These are phyloP conservation scores for Mactra quadrangularis DNA, from an alignment of 1,140 invertebrate species.

Conservation along the genomic window DNA sequence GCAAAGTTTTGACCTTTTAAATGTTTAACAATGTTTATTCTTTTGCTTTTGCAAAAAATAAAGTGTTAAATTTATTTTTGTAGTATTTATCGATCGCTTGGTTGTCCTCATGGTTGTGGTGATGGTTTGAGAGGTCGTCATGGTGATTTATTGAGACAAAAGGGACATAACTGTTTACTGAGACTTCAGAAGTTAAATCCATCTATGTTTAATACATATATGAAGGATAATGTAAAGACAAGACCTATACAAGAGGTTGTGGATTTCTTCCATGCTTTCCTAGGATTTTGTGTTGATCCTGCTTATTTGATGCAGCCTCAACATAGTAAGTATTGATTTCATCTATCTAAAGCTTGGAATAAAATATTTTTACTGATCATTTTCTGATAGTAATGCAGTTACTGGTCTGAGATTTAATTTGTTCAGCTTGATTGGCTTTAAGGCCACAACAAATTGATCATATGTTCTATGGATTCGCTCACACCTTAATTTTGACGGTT, in stretches of 20 bases:
- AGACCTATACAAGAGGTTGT: slow-evolving; percentile 92
- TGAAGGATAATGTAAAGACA: slow-evolving; percentile 91
- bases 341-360: too few relatives aligned
- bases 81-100: slow-evolving; percentile 94
- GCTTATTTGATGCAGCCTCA: slow-evolving; percentile 83
- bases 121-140: slow-evolving; percentile 89
- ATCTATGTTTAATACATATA: slow-evolving; percentile 87
- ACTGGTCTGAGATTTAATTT: too few relatives aligned
- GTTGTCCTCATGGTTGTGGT: slow-evolving; percentile 95
- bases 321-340: slow-evolving; percentile 61
- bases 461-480: too few relatives aligned
- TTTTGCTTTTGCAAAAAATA: too few relatives aligned
- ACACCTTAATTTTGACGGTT: too few relatives aligned
- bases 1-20: too few relatives aligned
- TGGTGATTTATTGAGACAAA: slow-evolving; percentile 89
- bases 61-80: too few relatives aligned
- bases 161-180: slow-evolving; percentile 92
- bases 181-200: slow-evolving; percentile 86
- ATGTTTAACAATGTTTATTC: too few relatives aligned
- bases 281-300: slow-evolving; percentile 97
- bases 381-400: too few relatives aligned
- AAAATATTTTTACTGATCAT: too few relatives aligned
- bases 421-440: too few relatives aligned
- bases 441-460: too few relatives aligned
- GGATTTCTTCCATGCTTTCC: slow-evolving; percentile 97